Evolutionary conservation across 2,113 vertebrate species (phyloP).

Genomic region (Prietella phreatophila): DNA sequence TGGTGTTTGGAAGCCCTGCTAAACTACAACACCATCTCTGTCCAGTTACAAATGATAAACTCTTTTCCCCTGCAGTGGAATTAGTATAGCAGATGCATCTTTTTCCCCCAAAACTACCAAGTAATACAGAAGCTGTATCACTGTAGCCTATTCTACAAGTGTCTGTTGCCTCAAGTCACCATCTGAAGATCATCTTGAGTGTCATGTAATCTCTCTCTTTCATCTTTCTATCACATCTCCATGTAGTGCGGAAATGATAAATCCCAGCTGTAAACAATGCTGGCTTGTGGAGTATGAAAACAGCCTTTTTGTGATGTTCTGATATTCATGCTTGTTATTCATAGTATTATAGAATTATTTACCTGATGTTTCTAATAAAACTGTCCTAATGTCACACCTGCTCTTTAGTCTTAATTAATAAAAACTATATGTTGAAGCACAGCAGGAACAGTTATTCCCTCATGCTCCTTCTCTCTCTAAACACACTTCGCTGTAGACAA

Average conservation of each 20-base stretch:
- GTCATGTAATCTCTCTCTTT: constrained; percentile 5
- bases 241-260: constrained; percentile 13
- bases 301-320: constrained; percentile 48
- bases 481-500: background rate
- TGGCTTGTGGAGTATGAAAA: constrained; percentile 43
- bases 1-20: background rate
- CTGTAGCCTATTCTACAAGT: constrained; percentile 33
- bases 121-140: background rate
- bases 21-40: background rate
- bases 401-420: background rate
- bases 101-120: background rate
- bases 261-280: background rate
- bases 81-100: background rate
- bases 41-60: constrained; percentile 13
- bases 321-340: constrained; percentile 57
- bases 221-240: background rate
- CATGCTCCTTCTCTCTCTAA: background rate
- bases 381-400: constrained; percentile 25
- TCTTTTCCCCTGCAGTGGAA: background rate
- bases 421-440: background rate
- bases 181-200: constrained; percentile 8
- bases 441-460: background rate
- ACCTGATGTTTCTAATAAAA: constrained; percentile 63
- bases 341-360: constrained; percentile 53
- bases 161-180: constrained; percentile 23